Evolutionary conservation across 2,797 vertebrate species (phyloP).

Genomic region (Brachymystax lenok): DNA sequence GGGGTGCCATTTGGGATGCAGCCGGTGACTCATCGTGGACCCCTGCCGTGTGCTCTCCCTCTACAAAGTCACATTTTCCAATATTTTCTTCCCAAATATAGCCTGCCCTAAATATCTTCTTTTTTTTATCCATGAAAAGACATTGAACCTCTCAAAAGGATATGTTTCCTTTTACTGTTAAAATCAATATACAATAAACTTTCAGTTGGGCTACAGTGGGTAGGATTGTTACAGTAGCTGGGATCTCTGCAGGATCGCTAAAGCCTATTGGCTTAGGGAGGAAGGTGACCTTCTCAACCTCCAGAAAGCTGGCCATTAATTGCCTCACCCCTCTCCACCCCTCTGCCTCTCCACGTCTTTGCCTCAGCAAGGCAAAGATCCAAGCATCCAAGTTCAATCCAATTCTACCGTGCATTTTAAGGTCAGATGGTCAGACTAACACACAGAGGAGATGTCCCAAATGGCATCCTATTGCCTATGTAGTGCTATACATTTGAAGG

Average conservation of each 20-base stretch:
- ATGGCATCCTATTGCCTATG: too few relatives aligned
- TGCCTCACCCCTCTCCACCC: slow-evolving; percentile 50
- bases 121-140: not conserved
- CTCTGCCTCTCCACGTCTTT: too few relatives aligned
- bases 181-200: not conserved
- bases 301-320: slow-evolving; percentile 56
- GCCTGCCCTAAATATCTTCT: too few relatives aligned
- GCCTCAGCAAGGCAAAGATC: slow-evolving; percentile 43
- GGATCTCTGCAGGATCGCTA: slow-evolving; percentile 26
- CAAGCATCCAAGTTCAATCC: slow-evolving; percentile 38
- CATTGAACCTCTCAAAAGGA: not conserved
- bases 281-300: slow-evolving; percentile 65
- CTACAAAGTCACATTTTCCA: not conserved
- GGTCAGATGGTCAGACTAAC: too few relatives aligned
- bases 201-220: slow-evolving; percentile 22
- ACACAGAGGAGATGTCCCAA: too few relatives aligned
- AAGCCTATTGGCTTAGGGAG: slow-evolving; percentile 46
- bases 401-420: not conserved
- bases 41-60: slow-evolving; percentile 28
- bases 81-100: not conserved
- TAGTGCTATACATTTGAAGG: too few relatives aligned
- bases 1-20: not conserved
- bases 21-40: slow-evolving; percentile 22
- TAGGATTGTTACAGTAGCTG: slow-evolving; percentile 30
- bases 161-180: not conserved